Base-by-base conservation (phyloP, 92 coral and sea anemone genomes). In the Palythoa grandis region DNA sequence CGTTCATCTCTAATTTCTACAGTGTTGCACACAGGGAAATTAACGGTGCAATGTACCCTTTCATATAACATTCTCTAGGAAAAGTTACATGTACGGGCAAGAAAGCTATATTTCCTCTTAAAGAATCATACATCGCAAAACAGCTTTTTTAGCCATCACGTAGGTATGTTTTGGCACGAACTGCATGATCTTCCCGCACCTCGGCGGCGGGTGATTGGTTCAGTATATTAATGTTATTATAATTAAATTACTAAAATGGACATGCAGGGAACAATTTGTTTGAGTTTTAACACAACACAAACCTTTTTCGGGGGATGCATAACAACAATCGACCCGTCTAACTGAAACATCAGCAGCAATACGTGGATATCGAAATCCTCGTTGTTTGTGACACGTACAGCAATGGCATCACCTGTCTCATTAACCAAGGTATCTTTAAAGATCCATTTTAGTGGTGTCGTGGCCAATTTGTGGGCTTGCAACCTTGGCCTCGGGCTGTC, bases 221-320 rank as follows among this genome's bases (percentile, higher is more conserved):
- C 11, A 70, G 17, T 70, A 0, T 70, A 7, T 10, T 10, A 22
- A 7, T 23, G 6, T 23, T 4, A 43, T 23, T 4, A 43, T 4
- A 4, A 4, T 4, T 43, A 4, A 43, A 43, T 43, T 0, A 43
- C 8, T 4, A 43, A 43, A 43, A 43, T 7, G 48, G 48, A 43
- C 0, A 43, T 43, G 48, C 5, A 29, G 35, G 48, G 48, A 43
- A 43, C 48, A 43, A 7, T 4, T 11, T 57, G 16, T 5, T 57
- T 3, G 63, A 7, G 15, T 11, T 57, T 12, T 0, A 57, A 17
- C 16, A 3, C 10, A 19, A 13, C 6, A 78, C 71, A 3, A 38
- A 78, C 83, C 83, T 13, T 19, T 19, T 15, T 78, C 9, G 83
- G 83, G 2, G 83, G 83, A 20, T 78, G 57, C 15, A 78, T 78